These are phyloP conservation scores for Brachypodius melanocephalos DNA, from an alignment of 2,113 vertebrate genomes.

Conservation along the genomic window DNA sequence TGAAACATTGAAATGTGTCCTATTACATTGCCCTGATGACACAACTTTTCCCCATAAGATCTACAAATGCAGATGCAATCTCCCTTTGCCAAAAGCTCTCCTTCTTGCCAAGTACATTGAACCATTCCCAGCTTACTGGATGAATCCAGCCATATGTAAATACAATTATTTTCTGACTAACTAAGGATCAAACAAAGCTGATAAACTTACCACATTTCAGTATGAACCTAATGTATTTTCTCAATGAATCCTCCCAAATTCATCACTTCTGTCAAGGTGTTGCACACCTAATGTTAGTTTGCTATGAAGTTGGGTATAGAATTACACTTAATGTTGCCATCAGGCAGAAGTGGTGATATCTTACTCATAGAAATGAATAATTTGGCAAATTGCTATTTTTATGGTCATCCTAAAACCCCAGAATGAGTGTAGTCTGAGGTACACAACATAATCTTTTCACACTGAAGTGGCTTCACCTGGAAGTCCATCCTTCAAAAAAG, in stretches of 20 bases:
- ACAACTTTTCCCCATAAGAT: constrained; percentile 25
- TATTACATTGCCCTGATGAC: neutral
- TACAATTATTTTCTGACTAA: neutral
- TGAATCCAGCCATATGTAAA: neutral
- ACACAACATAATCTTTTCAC: neutral
- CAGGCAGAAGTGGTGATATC: neutral
- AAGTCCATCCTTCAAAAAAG: neutral
- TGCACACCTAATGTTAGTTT: neutral
- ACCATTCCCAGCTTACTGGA: neutral
- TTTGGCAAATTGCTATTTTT: neutral
- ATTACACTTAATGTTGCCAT: neutral
- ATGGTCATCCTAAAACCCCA: neutral
- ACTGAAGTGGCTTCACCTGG: neutral
- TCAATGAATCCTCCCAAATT: neutral
- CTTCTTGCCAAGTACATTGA: neutral
- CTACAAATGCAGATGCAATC: neutral
- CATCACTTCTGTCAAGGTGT: neutral
- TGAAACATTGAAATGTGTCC: neutral
- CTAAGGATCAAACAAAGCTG: neutral
- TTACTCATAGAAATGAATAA: neutral
- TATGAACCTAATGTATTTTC: neutral
- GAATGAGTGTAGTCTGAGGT: neutral
- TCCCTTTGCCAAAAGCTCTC: neutral
- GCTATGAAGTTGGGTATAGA: neutral
- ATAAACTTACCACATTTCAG: neutral